Evolutionary conservation across 2,888 invertebrate genomes (phyloP), one percentile per base, ranked within the genome.

Genomic region (Eulithis testata): DNA sequence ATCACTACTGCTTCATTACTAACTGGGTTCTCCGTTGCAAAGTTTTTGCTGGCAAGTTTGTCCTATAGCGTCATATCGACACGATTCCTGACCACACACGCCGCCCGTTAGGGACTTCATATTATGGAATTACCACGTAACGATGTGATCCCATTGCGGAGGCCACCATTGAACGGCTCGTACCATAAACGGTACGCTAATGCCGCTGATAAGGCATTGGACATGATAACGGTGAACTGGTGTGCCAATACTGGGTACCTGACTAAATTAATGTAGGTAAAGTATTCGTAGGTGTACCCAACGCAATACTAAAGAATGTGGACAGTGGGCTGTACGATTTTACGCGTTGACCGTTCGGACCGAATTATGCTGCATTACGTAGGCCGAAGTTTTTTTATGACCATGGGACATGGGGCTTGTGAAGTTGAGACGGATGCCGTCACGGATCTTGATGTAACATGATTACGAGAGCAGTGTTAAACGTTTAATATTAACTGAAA

Each of bases 1-100:
- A 21, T 21, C 49, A 4, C 7, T n/a, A n/a, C 12, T 14, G 12
- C 12, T 21, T 11, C 21, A 49, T 9, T 21, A 11, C 12, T 21
- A 21, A 21, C 47, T 12, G 12, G 8, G 4, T 49, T 40, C 40
- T 8, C 40, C 40, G 40, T 40, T 40, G 40, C 8, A 9, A 37
- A 40, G 21, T 49, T 49, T 69, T 81, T 80, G 81, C 77, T 79
- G 74, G 21, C 72, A 78, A 81, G 69, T 66, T 9, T 14, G 21
- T 21, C 21, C 21, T 47, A 47, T 47, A 12, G 12, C 12, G 47
- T 47, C 12, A 12, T 49, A 49, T 49, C 49, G 49, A 40, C 62
- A 65, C 68, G 70, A 70, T 73, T 70, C 71, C 57, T 67, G 80
- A 82, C 82, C 82, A 62, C 83, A 82, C 83, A 83, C 78, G 81